Base-by-base conservation (phyloP, 2,797 vertebrate genomes). In the Etheostoma nigrum region DNA sequence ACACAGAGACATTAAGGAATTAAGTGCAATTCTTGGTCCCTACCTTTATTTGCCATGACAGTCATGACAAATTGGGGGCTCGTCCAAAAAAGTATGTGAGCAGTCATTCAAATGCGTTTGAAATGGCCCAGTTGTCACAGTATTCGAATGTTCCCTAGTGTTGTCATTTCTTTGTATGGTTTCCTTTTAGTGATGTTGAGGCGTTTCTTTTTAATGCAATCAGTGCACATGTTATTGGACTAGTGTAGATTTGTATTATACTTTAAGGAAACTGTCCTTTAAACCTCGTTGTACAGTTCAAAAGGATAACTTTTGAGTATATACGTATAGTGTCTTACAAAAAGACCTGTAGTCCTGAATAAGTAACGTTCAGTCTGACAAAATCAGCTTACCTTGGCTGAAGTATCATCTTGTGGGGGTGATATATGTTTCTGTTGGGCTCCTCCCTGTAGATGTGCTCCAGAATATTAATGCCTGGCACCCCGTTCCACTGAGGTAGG, bases 381-480 rank as follows among this genome's bases (percentile, higher is more conserved):
- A 51, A 55, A 21, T 4, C 11, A 21, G 6, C 59, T 0, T 82
- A 92, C 91, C 82, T 91, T 49, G 90, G 91, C 52, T 64, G 76
- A 72, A 93, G 11, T n/a, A 93, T 89, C 53, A 93, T 57, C 84
- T 93, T 93, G 81, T 79, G 0, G 0, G 78, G 89, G 63, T 92
- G 88, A 53, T 76, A 86, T 0, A 1, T 0, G 0, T 3, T 36
- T 67, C 60, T 70, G 40, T 78, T 0, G 0, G 86, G 90, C 3
- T 84, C 66, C 64, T 92, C 90, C 33, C 69, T 88, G 75, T 91
- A 88, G 77, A 93, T 82, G 77, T 93, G 91, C 71, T 87, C 86
- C 72, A 94, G 72, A 49, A 93, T 93, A 76, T 93, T 94, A 9
- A 91, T 0, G 5, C 91, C 93, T 2, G 91, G 91, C 57, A 94